Evolutionary conservation across 2,797 vertebrate genomes (phyloP).

Genomic region (Gymnothorax reevesii): DNA sequence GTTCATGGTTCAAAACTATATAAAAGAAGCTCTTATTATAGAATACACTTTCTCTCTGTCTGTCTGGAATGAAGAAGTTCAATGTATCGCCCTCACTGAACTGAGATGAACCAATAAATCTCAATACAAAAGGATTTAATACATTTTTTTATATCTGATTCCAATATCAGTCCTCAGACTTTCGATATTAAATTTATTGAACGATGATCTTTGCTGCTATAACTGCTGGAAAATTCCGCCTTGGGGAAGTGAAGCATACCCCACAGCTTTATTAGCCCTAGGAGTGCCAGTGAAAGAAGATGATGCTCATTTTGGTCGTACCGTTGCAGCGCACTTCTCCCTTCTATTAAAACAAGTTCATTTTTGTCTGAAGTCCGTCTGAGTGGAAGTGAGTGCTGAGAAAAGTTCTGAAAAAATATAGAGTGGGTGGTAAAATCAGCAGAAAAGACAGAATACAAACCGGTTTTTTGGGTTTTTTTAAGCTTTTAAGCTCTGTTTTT

Average conservation of each 20-base stretch:
- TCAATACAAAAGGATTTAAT: slow-evolving; percentile 17
- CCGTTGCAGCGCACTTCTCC: not conserved
- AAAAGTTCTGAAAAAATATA: not conserved
- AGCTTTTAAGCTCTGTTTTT: too few species aligned
- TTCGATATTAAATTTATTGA: slow-evolving; percentile 19
- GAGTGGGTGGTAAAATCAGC: too few species aligned
- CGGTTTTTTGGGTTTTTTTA: too few species aligned
- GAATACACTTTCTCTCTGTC: not conserved
- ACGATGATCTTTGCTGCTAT: slow-evolving; percentile 12
- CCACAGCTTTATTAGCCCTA: slow-evolving; percentile 10
- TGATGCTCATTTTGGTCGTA: not conserved
- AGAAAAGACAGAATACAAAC: too few species aligned
- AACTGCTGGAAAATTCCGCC: not conserved
- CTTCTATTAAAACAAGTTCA: not conserved
- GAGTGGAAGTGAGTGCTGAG: not conserved
- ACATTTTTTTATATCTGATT: slow-evolving; percentile 17
- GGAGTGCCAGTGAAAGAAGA: not conserved
- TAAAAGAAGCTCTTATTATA: not conserved
- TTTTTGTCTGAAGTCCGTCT: not conserved
- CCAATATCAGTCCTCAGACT: slow-evolving; percentile 20
- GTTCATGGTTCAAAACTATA: slow-evolving; percentile 1
- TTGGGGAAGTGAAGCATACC: not conserved
- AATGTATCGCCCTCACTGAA: not conserved
- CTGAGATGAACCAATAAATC: slow-evolving; percentile 17
- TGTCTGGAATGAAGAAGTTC: slow-evolving; percentile 7